phyloP scores from a whole-genome alignment of 2,888 invertebrate genomes.

The Hypercompe scribonia region DNA sequence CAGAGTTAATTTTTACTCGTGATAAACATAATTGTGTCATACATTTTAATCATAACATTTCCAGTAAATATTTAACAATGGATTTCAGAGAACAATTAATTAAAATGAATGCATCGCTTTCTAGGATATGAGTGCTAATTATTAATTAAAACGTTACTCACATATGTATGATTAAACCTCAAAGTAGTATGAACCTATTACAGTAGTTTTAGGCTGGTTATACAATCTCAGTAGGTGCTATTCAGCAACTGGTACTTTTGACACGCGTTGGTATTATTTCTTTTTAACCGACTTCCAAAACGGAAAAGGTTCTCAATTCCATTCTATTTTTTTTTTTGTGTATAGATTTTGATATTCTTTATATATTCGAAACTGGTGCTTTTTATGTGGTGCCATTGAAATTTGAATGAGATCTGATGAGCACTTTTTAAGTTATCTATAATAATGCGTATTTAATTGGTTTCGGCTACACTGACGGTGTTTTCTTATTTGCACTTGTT shows the following conservation, averaged over 20 bases:
- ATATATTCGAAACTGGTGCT: too few species aligned
- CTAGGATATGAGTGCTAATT: constrained; percentile 54
- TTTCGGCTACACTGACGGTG: too few species aligned
- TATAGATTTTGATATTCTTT: too few species aligned
- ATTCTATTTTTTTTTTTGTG: too few species aligned
- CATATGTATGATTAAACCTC: constrained; percentile 60
- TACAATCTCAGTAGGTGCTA: background rate
- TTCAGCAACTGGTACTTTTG: background rate
- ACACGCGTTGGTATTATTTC: background rate
- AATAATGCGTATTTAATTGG: too few species aligned
- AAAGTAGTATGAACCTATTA: constrained; percentile 64
- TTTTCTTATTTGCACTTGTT: too few species aligned
- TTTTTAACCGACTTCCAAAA: too few species aligned
- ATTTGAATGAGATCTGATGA: too few species aligned
- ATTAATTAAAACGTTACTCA: constrained; percentile 66
- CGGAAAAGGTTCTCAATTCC: too few species aligned
- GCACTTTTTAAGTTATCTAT: too few species aligned
- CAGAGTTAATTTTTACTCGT: constrained; percentile 7
- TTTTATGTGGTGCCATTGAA: too few species aligned
- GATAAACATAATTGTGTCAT: constrained; percentile 10
- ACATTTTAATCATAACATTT: constrained; percentile 17
- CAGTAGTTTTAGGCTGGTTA: constrained; percentile 40
- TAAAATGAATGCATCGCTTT: constrained; percentile 39
- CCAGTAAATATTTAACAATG: constrained; percentile 18
- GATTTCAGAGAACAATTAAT: constrained; percentile 27